These are phyloP conservation scores for Pachyuromys duprasi DNA, from an alignment of 2,797 vertebrate species.

Conservation along the genomic window DNA sequence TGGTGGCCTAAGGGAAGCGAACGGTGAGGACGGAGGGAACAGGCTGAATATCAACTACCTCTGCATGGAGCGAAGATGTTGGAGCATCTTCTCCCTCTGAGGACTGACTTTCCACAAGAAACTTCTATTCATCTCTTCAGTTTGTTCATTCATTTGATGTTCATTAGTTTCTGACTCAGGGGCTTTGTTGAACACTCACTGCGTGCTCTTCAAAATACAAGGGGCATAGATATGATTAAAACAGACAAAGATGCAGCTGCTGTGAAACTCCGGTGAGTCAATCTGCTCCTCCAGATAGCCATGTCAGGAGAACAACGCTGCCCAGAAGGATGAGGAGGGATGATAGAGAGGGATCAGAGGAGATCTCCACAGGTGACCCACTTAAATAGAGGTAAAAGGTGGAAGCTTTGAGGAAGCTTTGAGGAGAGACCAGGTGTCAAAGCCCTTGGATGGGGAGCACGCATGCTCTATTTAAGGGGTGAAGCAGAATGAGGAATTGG, in stretches of 20 bases:
- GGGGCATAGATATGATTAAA: neutral
- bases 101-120: neutral
- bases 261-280: neutral
- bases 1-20: neutral
- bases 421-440: neutral
- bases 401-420: neutral
- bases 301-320: neutral
- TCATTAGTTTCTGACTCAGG: neutral
- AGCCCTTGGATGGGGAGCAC: too few species aligned
- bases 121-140: neutral
- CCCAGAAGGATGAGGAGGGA: neutral
- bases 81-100: neutral
- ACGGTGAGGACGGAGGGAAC: neutral
- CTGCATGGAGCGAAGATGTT: rapidly evolving
- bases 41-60: neutral
- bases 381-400: neutral
- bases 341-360: neutral
- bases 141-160: neutral
- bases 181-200: neutral
- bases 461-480: neutral
- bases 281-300: neutral
- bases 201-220: neutral
- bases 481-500: neutral
- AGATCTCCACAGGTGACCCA: neutral
- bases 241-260: neutral